Percentiles rank a stretch among this genome's conserved stretches.
These are phyloP conservation scores for Antedon bifida DNA, from an alignment of 35 echinoderm and acorn worm genomes.

Conservation along the genomic window DNA sequence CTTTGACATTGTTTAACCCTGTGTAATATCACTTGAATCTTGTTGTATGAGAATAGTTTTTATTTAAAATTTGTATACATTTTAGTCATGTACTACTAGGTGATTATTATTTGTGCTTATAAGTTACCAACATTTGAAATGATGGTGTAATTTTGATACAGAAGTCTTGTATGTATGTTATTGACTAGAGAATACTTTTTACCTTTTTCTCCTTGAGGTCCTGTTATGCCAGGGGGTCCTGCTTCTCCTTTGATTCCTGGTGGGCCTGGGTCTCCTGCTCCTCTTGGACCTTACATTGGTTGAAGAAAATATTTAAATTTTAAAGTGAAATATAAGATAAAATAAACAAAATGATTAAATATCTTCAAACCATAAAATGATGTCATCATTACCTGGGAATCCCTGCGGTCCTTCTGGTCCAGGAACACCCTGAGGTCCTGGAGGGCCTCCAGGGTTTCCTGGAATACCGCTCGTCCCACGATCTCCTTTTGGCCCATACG, in stretches of 20 bases:
- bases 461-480: neutral
- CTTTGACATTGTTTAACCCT: too few relatives aligned
- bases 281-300: neutral
- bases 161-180: too few relatives aligned
- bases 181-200: neutral
- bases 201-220: slow-evolving; percentile 38
- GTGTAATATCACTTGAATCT: too few relatives aligned
- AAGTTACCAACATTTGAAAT: too few relatives aligned
- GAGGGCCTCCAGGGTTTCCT: slow-evolving; percentile 2
- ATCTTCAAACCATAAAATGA: neutral
- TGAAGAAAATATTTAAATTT: too few relatives aligned
- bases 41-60: too few relatives aligned
- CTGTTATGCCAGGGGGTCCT: slow-evolving; percentile 19
- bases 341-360: too few relatives aligned
- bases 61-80: too few relatives aligned
- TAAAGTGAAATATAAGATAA: too few relatives aligned
- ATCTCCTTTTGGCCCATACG: neutral
- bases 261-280: neutral
- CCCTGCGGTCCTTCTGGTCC: neutral
- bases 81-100: too few relatives aligned
- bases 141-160: too few relatives aligned
- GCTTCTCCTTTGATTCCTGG: neutral
- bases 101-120: too few relatives aligned
- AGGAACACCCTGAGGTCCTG: slow-evolving; percentile 35
- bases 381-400: neutral